Base-by-base conservation (phyloP, 1,140 invertebrate species). In the Listronotus oregonensis region DNA sequence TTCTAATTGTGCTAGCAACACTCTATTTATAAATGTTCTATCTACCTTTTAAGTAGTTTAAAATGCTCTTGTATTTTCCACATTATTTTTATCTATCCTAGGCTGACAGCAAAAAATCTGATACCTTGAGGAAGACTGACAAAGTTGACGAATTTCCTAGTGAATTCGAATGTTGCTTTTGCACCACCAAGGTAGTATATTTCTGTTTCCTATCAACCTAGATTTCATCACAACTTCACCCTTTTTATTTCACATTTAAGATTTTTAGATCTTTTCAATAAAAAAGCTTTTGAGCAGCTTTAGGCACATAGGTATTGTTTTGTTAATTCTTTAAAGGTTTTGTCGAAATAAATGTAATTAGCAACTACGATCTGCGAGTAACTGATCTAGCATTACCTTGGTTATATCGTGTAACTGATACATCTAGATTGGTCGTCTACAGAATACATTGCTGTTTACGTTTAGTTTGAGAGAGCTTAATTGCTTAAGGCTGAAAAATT, bases 101-200 rank as follows among this genome's bases (percentile, higher is more conserved):
- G 83, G 84, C 85, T 79, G 84, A 85, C 81, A 85, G 83, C 79
- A 86, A 89, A 87, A 89, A 83, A 81, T 83, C 81, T 76, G 84
- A 85, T 78, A 65, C 75, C 77, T 81, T 82, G 80, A 85, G 85
- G 81, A 87, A 86, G 85, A 80, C 84, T 46, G 71, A 72, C 46
- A 87, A 87, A 84, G 81, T 89, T 76, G 88, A 89, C 80, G 89
- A 90, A 82, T 82, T 92, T 61, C 91, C 91, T 85, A 93, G 89
- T 85, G 92, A 94, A 85, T 92, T 93, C 87, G 92, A 94, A 87
- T 94, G 92, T 91, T 94, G 92, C 87, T 94, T 93, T 91, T 94
- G 92, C 88, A 92, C 90, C 80, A 89, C 91, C 79, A 93, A 94
- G 91, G 92, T 94, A 93, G 87, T 85, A 82, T 77, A 70, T 50